These are phyloP conservation scores for Criorhina ranunculi DNA, from an alignment of 2,888 invertebrate species.

Conservation along the genomic window DNA sequence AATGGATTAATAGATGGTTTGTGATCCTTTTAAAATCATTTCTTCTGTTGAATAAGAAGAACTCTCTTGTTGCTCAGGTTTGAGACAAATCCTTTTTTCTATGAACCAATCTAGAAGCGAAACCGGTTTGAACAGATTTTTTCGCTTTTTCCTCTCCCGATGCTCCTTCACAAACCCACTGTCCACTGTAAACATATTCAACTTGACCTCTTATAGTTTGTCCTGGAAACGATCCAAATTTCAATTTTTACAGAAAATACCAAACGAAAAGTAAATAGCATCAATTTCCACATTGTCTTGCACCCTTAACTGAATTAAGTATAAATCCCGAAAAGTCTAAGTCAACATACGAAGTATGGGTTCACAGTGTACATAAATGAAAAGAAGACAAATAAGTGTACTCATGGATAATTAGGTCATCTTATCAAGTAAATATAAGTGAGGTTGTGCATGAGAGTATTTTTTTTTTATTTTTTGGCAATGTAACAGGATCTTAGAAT, in stretches of 20 bases:
- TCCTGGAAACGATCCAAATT: constrained; percentile 24
- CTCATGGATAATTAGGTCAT: constrained; percentile 4
- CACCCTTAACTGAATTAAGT: background rate
- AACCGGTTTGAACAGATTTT: too few relatives aligned
- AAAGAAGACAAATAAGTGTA: background rate
- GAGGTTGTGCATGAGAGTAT: background rate
- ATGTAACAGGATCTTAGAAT: background rate
- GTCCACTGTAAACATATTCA: background rate
- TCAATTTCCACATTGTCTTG: background rate
- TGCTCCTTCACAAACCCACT: too few relatives aligned
- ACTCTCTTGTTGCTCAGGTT: too few relatives aligned
- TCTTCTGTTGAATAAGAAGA: too few relatives aligned
- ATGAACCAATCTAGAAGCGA: too few relatives aligned
- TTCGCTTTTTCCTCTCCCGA: too few relatives aligned
- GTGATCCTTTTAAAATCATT: too few relatives aligned
- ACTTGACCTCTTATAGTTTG: constrained; percentile 3
- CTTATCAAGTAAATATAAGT: background rate
- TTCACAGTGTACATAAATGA: background rate
- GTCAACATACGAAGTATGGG: background rate
- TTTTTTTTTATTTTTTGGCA: background rate
- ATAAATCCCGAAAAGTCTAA: background rate
- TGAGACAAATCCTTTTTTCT: too few relatives aligned
- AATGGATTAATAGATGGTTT: too few relatives aligned
- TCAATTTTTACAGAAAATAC: constrained; percentile 1
- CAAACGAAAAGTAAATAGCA: background rate